Base-by-base conservation (phyloP, 2,797 vertebrate genomes). In the Acanthis flammea region DNA sequence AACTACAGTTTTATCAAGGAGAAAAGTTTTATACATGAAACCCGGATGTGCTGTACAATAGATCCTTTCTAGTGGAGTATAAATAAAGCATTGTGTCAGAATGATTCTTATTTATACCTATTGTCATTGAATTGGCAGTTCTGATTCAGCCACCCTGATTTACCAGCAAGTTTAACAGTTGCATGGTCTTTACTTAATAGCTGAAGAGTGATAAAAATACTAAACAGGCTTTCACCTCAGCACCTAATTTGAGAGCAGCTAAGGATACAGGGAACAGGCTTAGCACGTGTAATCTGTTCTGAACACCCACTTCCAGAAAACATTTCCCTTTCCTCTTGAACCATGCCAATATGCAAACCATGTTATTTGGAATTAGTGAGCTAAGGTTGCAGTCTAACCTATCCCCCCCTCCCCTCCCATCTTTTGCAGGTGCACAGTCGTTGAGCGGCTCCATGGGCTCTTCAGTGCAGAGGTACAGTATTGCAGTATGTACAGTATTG, bases 381-480 rank as follows among this genome's bases (percentile, higher is more conserved):
- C 35, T 66, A 18, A 77, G 57, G 47, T 14, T 75, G 9, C 35
- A 48, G 60, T 89, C 84, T 97, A 67, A 98, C 63, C 19, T 89
- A 47, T 86, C 50, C 14, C 39, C 66, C 37, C 19, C 3, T 10
- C n/a, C 74, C 93, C 65, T 95, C 72, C 1, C 0, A 9, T 98
- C 76, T 96, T 76, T 97, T 96, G 22, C 96, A 99, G 99, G 98
- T 95, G 92, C 98, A 7, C 98, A 98, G 65, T 96, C 97, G 0
- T 98, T 98, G 48, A 96, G 97, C 39, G 90, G 96, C 91, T 94
- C 97, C 79, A 87, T 98, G 30, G 98, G 98, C 66, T 98, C 98
- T 25, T 97, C 99, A 6, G 97, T 98, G 7, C 98, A 99, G 97
- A 99, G 99, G 99, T 99, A 97, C 16, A 2, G 85, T 66, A 30